These are phyloP conservation scores for Dicrostonyx torquatus DNA, from an alignment of 2,797 vertebrate genomes.

Conservation along the genomic window DNA sequence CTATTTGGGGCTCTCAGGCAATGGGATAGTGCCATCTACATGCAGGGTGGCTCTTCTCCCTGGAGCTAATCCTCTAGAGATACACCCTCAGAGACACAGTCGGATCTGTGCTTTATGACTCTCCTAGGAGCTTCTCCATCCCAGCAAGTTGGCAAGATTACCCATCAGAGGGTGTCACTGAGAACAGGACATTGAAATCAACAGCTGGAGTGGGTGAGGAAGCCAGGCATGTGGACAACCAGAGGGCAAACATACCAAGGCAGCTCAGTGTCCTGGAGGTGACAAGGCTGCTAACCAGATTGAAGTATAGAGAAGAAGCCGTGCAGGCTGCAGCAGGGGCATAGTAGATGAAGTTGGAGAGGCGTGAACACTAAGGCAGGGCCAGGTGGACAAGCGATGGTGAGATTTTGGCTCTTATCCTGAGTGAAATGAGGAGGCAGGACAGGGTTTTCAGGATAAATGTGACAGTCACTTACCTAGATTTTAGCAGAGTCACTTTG, in stretches of 20 bases:
- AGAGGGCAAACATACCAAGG: not conserved
- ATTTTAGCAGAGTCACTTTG: not conserved
- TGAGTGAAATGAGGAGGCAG: not conserved
- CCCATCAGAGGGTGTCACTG: not conserved
- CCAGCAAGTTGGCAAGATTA: not conserved
- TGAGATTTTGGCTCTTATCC: not conserved
- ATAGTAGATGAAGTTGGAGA: not conserved
- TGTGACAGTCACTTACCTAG: not conserved
- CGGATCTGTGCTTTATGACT: not conserved
- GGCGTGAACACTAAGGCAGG: not conserved
- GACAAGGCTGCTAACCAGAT: not conserved
- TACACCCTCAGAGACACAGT: not conserved
- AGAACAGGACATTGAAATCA: not conserved
- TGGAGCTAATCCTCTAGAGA: not conserved
- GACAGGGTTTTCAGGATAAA: not conserved
- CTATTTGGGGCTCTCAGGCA: not conserved
- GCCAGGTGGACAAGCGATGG: not conserved
- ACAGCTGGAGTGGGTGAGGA: constrained; percentile 3
- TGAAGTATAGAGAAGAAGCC: not conserved
- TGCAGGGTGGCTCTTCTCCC: not conserved
- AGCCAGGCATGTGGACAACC: not conserved
- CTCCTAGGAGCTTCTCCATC: not conserved
- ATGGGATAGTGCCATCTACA: too few relatives aligned
- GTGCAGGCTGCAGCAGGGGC: not conserved
- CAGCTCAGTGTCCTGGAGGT: not conserved